Percentiles rank a stretch among this genome's conserved stretches.
These are phyloP conservation scores for Coreius guichenoti DNA, from an alignment of 2,797 vertebrate species.

Conservation along the genomic window DNA sequence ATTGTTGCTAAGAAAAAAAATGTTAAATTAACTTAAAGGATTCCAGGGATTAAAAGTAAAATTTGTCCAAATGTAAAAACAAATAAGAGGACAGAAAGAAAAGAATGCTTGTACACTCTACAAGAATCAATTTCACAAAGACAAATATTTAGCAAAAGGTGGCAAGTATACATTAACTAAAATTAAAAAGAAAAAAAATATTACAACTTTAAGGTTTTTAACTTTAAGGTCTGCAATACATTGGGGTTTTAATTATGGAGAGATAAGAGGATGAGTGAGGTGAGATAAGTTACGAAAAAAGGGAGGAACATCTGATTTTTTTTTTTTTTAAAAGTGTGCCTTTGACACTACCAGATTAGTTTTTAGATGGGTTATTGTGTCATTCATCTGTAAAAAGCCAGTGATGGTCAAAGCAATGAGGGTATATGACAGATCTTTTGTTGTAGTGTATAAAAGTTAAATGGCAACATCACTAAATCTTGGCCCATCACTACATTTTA, in stretches of 20 bases:
- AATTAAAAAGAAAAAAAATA: background rate
- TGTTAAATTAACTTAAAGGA: background rate
- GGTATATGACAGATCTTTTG: background rate
- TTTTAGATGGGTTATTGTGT: background rate
- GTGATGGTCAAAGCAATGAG: background rate
- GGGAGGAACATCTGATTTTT: background rate
- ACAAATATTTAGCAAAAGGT: background rate
- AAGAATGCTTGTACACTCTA: background rate
- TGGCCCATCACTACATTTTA: background rate
- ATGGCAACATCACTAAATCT: background rate
- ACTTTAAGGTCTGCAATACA: background rate
- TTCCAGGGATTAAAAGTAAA: background rate
- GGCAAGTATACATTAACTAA: background rate
- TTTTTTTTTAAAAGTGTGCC: conserved; percentile 21
- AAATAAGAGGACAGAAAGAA: background rate
- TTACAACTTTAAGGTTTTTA: background rate
- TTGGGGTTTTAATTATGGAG: background rate
- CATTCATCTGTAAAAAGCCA: conserved; percentile 6
- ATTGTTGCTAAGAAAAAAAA: background rate
- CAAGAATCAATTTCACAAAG: background rate
- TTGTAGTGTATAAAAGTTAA: conserved; percentile 16
- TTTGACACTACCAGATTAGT: conserved; percentile 7
- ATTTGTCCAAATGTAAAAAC: background rate
- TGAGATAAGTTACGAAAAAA: background rate
- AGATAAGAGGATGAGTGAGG: background rate